Base-by-base conservation (phyloP, 2,797 vertebrate genomes). In the Picus viridis region DNA sequence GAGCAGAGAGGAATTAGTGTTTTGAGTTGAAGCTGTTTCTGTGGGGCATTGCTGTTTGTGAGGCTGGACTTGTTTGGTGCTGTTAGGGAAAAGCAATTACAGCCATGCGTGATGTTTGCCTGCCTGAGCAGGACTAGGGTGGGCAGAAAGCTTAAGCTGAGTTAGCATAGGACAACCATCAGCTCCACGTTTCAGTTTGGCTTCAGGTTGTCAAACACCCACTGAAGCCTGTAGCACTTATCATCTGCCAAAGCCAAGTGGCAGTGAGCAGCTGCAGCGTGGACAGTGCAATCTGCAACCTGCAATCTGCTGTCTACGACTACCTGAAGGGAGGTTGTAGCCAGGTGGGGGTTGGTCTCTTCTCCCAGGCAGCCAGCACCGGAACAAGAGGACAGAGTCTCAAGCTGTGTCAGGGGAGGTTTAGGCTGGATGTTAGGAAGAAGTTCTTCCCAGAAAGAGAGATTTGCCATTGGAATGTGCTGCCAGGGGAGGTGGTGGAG, bases 161-260 rank as follows among this genome's bases (percentile, higher is more conserved):
- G 14, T 34, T 41, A 57, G 49, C n/a, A 45, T 5, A 68, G 62
- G 51, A 54, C 39, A 71, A 12, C 49, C 34, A 71, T 32, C 49
- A 24, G 11, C 45, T 74, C 73, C 4, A 6, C n/a, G 4, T 39
- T 85, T 74, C 32, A 8, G 29, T 34, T 23, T 73, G 49, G 24
- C 29, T 7, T 0, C 19, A 41, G 26, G 36, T 62, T 84, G 29
- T 47, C 51, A 36, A 72, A 36, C 18, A 47, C 8, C 20, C 2
- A 0, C 70, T 49, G 47, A 22, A 76, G 53, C 49, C 68, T 49
- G 51, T 29, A 73, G 49, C 39, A 26, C 27, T 83, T 43, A 79
- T 80, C 0, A 0, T 67, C n/a, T 39, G 26, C 34, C 18, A 32
- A 62, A 47, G 13, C 69, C 1, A 7, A 82, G 32, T 1, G 3